A percentile compares a stretch with the other conserved stretches of the same genome.
Conservation (phyloP, 2,888 invertebrate species). For the Melanargia galathea region DNA sequence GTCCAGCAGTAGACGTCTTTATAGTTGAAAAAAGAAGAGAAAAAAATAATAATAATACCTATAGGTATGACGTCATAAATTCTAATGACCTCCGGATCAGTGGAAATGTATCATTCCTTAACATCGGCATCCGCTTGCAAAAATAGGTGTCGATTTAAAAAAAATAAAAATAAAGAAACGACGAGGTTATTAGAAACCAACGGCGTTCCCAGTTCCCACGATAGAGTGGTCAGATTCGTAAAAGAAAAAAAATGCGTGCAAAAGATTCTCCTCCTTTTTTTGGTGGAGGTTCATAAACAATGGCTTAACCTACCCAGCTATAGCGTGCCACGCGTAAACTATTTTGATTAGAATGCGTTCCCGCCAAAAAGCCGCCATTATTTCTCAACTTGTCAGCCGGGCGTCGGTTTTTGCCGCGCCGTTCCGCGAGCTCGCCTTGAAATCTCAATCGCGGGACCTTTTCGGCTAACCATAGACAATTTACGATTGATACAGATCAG, state of each 20-base stretch:
- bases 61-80: constrained; percentile 50
- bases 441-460: constrained; percentile 75
- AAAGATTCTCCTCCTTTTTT: background rate
- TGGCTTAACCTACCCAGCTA: constrained; percentile 47
- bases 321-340: constrained; percentile 75
- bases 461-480: constrained; percentile 56
- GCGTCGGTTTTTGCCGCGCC: constrained; percentile 66
- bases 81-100: constrained; percentile 71
- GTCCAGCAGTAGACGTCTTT: too few relatives aligned
- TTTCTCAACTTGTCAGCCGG: constrained; percentile 75
- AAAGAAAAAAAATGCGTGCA: constrained; percentile 22
- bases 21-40: too few relatives aligned
- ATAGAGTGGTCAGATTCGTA: constrained; percentile 40
- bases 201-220: constrained; percentile 47
- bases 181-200: constrained; percentile 25
- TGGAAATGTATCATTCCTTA: too few relatives aligned
- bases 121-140: constrained; percentile 43
- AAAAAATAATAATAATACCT: too few relatives aligned
- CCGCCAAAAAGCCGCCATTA: constrained; percentile 69
- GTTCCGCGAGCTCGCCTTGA: constrained; percentile 69
- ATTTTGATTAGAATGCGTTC: constrained; percentile 81
- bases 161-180: constrained; percentile 41
- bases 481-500: constrained; percentile 62
- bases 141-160: constrained; percentile 46
- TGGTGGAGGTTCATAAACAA: constrained; percentile 44